Conservation (phyloP, 1,140 invertebrate species). For the Drosophila mojavensis region DNA sequence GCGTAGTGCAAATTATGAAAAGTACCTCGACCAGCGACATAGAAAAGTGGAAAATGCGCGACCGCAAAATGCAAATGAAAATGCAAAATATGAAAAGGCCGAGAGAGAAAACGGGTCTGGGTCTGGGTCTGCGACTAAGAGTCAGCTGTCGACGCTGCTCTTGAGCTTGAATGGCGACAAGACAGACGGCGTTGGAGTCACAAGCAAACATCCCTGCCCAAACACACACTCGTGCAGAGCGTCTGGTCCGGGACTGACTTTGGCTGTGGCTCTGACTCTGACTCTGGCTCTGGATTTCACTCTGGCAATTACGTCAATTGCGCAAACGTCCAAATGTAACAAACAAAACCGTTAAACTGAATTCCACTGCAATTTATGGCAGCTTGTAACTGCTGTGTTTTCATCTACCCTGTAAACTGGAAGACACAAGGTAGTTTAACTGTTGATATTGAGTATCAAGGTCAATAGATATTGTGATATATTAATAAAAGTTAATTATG, state of each 20-base stretch:
- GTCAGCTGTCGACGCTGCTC: constrained; percentile 63
- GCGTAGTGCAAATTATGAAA: constrained; percentile 65
- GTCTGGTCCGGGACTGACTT: constrained; percentile 61
- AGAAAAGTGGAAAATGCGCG: constrained; percentile 19
- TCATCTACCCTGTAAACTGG: not conserved
- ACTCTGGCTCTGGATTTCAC: constrained; percentile 21
- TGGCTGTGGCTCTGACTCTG: constrained; percentile 10
- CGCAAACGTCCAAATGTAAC: constrained; percentile 70
- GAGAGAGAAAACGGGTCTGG: constrained; percentile 44
- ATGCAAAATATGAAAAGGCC: constrained; percentile 69
- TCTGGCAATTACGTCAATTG: constrained; percentile 78
- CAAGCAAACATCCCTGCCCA: constrained; percentile 34
- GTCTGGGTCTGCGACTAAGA: constrained; percentile 40
- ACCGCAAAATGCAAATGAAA: constrained; percentile 50
- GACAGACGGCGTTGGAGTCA: constrained; percentile 26
- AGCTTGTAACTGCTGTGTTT: constrained; percentile 2
- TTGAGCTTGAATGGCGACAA: constrained; percentile 73
- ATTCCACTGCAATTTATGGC: constrained; percentile 66
- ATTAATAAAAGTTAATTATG: too few species aligned
- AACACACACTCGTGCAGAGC: constrained; percentile 42
- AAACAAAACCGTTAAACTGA: constrained; percentile 71
- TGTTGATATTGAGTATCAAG: too few species aligned
- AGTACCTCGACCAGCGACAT: constrained; percentile 16
- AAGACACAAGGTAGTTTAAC: too few species aligned
- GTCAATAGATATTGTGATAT: too few species aligned